Base-by-base conservation (phyloP, 1,140 invertebrate species). In the Littorina saxatilis region DNA sequence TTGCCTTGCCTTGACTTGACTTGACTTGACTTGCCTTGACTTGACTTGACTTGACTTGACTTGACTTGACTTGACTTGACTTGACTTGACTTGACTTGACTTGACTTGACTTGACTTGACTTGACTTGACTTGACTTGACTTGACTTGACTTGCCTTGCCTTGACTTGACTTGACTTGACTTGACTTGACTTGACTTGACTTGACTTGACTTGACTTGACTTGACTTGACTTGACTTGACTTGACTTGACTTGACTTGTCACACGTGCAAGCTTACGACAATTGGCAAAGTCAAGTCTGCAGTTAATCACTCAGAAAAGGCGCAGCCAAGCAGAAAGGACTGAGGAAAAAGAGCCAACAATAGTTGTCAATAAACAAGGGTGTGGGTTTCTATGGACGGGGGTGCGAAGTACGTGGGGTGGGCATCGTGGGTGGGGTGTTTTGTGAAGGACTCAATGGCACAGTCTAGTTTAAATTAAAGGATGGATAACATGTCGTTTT, bases 121-220 rank as follows among this genome's bases (percentile, higher is more conserved):
- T 63, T 63, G 58, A 27, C 27, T 63, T 63, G 58, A n/a, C 27
- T 63, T 63, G 58, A n/a, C 58, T 63, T 63, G 58, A n/a, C 58
- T 63, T 63, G 58, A n/a, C 58, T 63, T 63, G 58, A n/a, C 58
- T 63, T 63, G 58, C 11, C 27, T 63, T 63, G 58, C 11, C 58
- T 63, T 63, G 58, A n/a, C 27, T 17, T 63, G 58, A n/a, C 58
- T 63, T 63, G 58, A n/a, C 58, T 63, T 63, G 58, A n/a, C 58
- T 63, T 63, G 58, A n/a, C 58, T 63, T 17, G 58, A n/a, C 27
- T 63, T 63, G 58, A n/a, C 58, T 63, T 63, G 58, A n/a, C 58
- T 63, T 63, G 58, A n/a, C 58, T 63, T 63, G 58, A n/a, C 58
- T 63, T 63, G 58, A n/a, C 58, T 63, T 63, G 58, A n/a, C 58